Conservation (phyloP, 2,113 vertebrate species). For the Paedocypris sp. region DNA sequence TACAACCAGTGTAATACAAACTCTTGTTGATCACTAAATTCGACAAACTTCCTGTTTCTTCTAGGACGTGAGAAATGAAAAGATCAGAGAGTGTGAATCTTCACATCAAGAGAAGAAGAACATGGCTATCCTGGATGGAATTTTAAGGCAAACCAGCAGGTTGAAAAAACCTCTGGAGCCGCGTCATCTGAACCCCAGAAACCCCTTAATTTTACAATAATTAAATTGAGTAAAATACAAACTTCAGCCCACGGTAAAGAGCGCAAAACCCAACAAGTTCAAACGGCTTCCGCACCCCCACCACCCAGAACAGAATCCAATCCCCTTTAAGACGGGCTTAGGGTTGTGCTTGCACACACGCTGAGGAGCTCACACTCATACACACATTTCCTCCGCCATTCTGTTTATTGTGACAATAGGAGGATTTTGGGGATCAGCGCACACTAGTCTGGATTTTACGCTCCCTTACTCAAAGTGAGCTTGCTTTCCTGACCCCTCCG, state of each 20-base stretch:
- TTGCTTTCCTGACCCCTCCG: conserved; percentile 11
- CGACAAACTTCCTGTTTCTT: too few relatives aligned
- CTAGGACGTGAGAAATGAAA: too few relatives aligned
- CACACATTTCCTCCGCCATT: conserved; percentile 30
- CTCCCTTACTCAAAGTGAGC: conserved; percentile 33
- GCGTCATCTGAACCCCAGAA: too few relatives aligned
- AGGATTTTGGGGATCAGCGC: conserved; percentile 31
- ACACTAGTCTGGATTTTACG: conserved; percentile 31
- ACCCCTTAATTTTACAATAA: too few relatives aligned
- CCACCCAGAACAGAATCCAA: conserved; percentile 19
- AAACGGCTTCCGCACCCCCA: conserved; percentile 22
- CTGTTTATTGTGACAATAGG: conserved; percentile 43
- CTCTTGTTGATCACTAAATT: too few relatives aligned
- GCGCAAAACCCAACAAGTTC: conserved; percentile 14
- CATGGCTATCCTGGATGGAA: too few relatives aligned
- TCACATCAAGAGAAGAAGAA: too few relatives aligned
- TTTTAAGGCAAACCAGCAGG: too few relatives aligned
- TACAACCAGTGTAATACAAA: too few relatives aligned
- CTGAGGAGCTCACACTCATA: conserved; percentile 17
- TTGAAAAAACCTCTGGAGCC: too few relatives aligned
- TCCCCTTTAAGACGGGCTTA: conserved; percentile 32
- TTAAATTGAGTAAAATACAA: too few relatives aligned
- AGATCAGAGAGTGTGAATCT: too few relatives aligned
- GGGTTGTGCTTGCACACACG: conserved; percentile 24
- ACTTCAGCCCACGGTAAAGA: conserved; percentile 6